Conservation (phyloP, 92 coral and sea anemone genomes). For the Montipora capitata region DNA sequence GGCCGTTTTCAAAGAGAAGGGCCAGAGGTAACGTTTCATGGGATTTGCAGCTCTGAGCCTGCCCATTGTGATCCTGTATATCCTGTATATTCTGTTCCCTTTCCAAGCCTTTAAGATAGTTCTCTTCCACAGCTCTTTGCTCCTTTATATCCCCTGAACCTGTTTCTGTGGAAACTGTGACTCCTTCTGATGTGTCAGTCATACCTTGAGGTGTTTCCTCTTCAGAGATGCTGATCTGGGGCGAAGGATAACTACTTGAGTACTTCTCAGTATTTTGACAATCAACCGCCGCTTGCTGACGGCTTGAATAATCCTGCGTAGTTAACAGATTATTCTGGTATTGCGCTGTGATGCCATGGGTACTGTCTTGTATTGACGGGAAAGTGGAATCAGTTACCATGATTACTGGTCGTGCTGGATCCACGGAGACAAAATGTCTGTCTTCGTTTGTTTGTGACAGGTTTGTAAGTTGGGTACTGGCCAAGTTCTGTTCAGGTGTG, state of each 20-base stretch:
- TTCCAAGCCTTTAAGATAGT: conserved; percentile 5
- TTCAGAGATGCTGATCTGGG: conserved; percentile 3
- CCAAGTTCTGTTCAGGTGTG: conserved; percentile 5
- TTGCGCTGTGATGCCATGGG: neutral
- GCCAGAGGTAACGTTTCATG: conserved; percentile 2
- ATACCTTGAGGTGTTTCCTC: conserved; percentile 2
- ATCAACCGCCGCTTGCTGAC: neutral
- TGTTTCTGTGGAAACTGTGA: conserved; percentile 11
- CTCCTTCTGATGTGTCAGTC: neutral
- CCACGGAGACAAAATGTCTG: conserved; percentile 40
- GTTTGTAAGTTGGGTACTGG: neutral
- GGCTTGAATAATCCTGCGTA: neutral
- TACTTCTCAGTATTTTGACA: conserved; percentile 1
- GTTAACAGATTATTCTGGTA: conserved; percentile 4
- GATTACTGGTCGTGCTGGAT: conserved; percentile 19
- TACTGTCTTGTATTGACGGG: conserved; percentile 28
- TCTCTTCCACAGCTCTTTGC: neutral
- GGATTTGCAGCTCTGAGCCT: neutral
- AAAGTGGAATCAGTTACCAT: conserved; percentile 44
- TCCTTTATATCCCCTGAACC: conserved; percentile 14
- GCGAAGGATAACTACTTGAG: neutral
- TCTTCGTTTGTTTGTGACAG: conserved; percentile 9
- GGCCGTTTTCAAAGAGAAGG: conserved; percentile 31
- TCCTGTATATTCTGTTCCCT: conserved; percentile 21
- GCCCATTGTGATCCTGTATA: neutral